These are phyloP conservation scores for Andrena camellia DNA, from an alignment of 2,888 invertebrate species.

Conservation along the genomic window DNA sequence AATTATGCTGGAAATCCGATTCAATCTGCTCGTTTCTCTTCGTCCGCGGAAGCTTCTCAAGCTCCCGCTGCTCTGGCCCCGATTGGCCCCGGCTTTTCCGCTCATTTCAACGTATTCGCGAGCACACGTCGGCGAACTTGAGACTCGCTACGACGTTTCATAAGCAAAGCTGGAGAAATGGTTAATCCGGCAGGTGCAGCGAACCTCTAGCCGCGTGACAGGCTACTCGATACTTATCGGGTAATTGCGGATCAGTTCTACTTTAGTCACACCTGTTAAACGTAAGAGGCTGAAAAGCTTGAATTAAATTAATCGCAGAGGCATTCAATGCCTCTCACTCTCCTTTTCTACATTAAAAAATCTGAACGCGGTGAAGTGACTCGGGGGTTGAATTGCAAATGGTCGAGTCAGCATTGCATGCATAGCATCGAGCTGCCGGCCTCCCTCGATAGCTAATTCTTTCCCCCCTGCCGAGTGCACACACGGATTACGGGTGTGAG, in stretches of 20 bases:
- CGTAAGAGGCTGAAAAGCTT: neutral
- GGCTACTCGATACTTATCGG: neutral
- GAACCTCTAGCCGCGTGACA: neutral
- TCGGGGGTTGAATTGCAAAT: neutral
- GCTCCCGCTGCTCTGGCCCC: constrained; percentile 2
- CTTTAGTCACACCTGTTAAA: neutral
- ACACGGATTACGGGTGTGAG: neutral
- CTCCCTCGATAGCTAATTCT: neutral
- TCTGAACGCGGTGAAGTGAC: neutral
- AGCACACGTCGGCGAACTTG: too few relatives aligned
- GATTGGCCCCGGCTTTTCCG: constrained; percentile 10
- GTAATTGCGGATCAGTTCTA: neutral
- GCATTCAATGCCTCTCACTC: too few relatives aligned
- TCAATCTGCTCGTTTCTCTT: constrained; percentile 56
- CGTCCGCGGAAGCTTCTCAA: constrained; percentile 20
- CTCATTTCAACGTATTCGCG: constrained; percentile 8
- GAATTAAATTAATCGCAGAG: neutral
- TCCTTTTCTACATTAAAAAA: neutral
- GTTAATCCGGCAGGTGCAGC: too few relatives aligned
- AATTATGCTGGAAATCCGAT: constrained; percentile 74
- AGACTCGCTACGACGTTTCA: too few relatives aligned
- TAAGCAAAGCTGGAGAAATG: too few relatives aligned
- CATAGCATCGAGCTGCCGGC: neutral
- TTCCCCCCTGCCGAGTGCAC: neutral
- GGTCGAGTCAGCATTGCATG: neutral